A percentile compares a stretch with the other conserved stretches of the same genome.
Evolutionary conservation across 35 echinoderm and acorn worm genomes (phyloP).

Genomic region (Diadema setosum): DNA sequence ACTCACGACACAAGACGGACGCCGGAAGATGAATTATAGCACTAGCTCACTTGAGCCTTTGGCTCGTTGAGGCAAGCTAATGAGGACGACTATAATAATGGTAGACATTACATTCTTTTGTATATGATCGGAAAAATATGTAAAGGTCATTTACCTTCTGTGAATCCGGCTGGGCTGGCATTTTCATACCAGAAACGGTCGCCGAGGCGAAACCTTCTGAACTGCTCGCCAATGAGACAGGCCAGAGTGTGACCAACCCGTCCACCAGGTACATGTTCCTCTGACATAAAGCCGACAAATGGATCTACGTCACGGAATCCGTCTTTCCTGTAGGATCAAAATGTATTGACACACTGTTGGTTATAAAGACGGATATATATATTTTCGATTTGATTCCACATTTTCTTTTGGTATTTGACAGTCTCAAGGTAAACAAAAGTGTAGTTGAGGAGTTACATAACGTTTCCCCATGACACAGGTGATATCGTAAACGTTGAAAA

Average conservation of each 20-base stretch:
- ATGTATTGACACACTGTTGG: no score
- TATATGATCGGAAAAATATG: background rate
- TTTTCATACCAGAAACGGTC: slow-evolving; percentile 96
- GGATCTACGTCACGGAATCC: slow-evolving; percentile 59
- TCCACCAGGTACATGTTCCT: slow-evolving; percentile 41
- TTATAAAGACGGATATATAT: no score
- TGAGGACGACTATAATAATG: background rate
- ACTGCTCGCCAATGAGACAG: slow-evolving; percentile 62
- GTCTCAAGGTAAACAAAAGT: no score
- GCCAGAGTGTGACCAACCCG: slow-evolving; percentile 51
- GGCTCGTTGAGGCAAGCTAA: background rate
- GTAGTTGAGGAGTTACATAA: no score
- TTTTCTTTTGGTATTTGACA: no score
- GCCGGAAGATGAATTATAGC: no score
- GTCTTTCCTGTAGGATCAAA: slow-evolving; percentile 7
- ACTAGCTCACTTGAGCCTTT: no score
- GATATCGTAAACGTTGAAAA: no score
- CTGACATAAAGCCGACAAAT: slow-evolving; percentile 53
- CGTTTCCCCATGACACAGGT: no score
- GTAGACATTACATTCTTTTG: background rate
- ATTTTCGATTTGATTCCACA: no score
- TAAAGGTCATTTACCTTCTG: background rate
- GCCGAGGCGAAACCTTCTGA: slow-evolving; percentile 34
- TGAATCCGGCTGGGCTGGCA: background rate
- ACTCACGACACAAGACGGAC: no score